Percentiles rank a stretch among this genome's conserved stretches.
These are phyloP conservation scores for Squalus acanthias DNA, from an alignment of 2,797 vertebrate species.

Conservation along the genomic window DNA sequence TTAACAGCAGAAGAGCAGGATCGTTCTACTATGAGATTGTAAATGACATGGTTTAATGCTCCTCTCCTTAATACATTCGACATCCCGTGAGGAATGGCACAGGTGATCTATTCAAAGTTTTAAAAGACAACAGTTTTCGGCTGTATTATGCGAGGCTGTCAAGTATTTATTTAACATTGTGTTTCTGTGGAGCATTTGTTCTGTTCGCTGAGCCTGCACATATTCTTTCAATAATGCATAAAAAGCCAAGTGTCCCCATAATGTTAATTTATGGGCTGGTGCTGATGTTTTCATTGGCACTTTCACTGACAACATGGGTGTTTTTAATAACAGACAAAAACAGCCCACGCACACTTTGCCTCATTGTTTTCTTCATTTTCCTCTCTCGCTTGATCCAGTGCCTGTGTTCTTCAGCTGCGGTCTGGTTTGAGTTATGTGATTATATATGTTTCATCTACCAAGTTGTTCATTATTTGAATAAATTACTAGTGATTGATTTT, in stretches of 20 bases:
- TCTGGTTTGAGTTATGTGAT: slow-evolving; percentile 16
- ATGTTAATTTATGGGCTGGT: neutral
- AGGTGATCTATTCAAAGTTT: neutral
- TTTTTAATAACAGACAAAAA: slow-evolving; percentile 24
- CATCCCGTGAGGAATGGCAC: neutral
- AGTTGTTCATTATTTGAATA: neutral
- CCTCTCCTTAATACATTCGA: neutral
- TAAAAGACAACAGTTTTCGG: neutral
- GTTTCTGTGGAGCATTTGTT: neutral
- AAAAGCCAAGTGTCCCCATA: too few species aligned
- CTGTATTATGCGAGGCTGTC: neutral
- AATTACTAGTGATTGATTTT: neutral
- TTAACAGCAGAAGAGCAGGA: neutral
- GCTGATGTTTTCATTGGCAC: slow-evolving; percentile 8
- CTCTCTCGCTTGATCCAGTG: neutral
- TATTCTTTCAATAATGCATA: neutral
- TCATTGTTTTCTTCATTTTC: neutral
- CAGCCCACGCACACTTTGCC: neutral
- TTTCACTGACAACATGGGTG: neutral
- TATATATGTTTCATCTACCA: neutral
- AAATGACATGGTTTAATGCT: neutral
- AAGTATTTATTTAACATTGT: neutral
- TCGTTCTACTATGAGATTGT: neutral
- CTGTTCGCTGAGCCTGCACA: neutral
- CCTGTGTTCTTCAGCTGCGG: neutral